Base-by-base conservation (phyloP, 1,140 invertebrate species). In the Papilio polytes region DNA sequence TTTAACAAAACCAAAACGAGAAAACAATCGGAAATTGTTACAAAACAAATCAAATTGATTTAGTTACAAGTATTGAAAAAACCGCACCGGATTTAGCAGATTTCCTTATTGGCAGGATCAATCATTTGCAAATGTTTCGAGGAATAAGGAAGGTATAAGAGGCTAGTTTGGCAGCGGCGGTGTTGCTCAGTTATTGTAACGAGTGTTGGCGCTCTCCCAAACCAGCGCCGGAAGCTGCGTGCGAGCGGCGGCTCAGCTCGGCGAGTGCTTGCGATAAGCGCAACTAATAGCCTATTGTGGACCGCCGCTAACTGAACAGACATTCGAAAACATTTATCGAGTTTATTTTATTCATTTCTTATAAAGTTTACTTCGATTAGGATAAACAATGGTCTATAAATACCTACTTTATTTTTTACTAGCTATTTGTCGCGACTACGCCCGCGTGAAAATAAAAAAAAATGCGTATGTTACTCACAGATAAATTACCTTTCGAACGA, bases 61-160 rank as follows among this genome's bases (percentile, higher is more conserved):
- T n/a, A 26, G 26, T 56, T n/a, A n/a, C 8, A 18, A 2, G 1
- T 0, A 56, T n/a, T 53, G 18, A 56, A 8, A 56, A 20, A 53
- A 18, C 13, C 51, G 51, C 18, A 18, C 13, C 46, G 46, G 46
- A 48, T 48, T 18, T 18, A 18, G 12, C 51, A 53, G 1, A 56
- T 56, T 56, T 70, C 12, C 63, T 15, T 15, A 13, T 26, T 15
- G 63, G 26, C 3, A 70, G 22, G 26, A 70, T 70, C 22, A 31
- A 70, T 70, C 26, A 70, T 31, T 70, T 15, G 22, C 15, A 70
- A 70, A 70, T 13, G 22, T 63, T 3, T 22, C 13, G 22, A 70
- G 26, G 26, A 31, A 70, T 70, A 70, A 70, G 63, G n/a, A 56
- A 56, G 18, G 53, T 56, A 70, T 70, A 36, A 70, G 26, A 70